These are phyloP conservation scores for Aurelia coerulea DNA, from an alignment of 30 jellyfish, hydroid and myxozoan species.

Conservation along the genomic window DNA sequence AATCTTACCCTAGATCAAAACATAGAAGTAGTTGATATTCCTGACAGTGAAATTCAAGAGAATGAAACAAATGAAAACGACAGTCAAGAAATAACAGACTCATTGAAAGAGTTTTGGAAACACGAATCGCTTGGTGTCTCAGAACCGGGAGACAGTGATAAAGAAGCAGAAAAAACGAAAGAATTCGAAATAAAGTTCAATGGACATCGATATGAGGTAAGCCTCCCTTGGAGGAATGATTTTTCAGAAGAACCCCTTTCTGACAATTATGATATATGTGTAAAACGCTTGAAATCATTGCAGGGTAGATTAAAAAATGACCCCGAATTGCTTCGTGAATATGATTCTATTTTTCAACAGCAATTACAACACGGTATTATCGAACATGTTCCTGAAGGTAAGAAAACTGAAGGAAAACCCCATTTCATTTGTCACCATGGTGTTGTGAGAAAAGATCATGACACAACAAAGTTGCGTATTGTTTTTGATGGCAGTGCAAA, in stretches of 20 bases:
- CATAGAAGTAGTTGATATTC: background rate
- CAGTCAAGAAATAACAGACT: slow-evolving; percentile 8
- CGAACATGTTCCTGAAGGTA: slow-evolving; percentile 15
- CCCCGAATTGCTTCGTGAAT: slow-evolving; percentile 36
- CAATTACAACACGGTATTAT: slow-evolving; percentile 32
- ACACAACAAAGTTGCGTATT: slow-evolving; percentile 34
- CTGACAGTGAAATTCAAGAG: slow-evolving; percentile 20
- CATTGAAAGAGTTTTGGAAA: slow-evolving; percentile 40
- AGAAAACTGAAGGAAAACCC: background rate
- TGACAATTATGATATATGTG: slow-evolving; percentile 9
- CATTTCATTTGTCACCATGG: slow-evolving; percentile 55
- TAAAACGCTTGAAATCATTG: slow-evolving; percentile 24
- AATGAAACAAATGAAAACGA: slow-evolving; percentile 31
- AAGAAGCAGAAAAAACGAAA: background rate
- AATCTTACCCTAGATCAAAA: slow-evolving; percentile 29
- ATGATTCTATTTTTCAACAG: slow-evolving; percentile 40
- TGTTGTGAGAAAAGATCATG: slow-evolving; percentile 46
- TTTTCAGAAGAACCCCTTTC: slow-evolving; percentile 11
- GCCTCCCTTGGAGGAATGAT: slow-evolving; percentile 65
- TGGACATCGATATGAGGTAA: slow-evolving; percentile 51
- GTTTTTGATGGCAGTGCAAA: slow-evolving; percentile 55
- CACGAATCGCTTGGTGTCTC: slow-evolving; percentile 28
- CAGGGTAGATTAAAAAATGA: slow-evolving; percentile 14
- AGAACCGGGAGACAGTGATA: slow-evolving; percentile 10
- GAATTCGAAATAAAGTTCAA: slow-evolving; percentile 33